These are phyloP conservation scores for Clarias magur DNA, from an alignment of 2,113 vertebrate species.

Conservation along the genomic window DNA sequence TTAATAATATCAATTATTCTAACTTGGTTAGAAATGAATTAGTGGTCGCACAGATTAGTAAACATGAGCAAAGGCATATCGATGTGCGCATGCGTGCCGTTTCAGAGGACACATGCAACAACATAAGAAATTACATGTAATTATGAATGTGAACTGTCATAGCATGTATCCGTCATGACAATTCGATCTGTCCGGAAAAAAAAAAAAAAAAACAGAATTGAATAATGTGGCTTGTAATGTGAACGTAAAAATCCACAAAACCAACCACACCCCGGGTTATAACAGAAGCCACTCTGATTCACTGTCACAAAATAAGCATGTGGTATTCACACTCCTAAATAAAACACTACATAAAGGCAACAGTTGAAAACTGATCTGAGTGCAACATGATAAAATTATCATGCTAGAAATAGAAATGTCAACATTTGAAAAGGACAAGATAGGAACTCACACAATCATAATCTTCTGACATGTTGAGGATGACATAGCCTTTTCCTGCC, in stretches of 20 bases:
- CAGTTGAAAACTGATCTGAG: not conserved
- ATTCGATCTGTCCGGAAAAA: too few relatives aligned
- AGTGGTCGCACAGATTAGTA: too few relatives aligned
- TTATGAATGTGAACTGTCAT: too few relatives aligned
- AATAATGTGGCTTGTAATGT: too few relatives aligned
- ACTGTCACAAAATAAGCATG: not conserved
- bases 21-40: too few relatives aligned
- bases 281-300: not conserved
- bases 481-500: conserved; percentile 83
- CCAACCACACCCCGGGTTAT: not conserved
- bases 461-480: conserved; percentile 92
- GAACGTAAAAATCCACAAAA: not conserved
- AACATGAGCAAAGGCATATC: too few relatives aligned
- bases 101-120: too few relatives aligned
- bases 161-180: too few relatives aligned
- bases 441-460: conserved; percentile 87
- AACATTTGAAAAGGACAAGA: not conserved
- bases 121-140: too few relatives aligned
- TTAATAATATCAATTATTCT: too few relatives aligned
- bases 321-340: not conserved
- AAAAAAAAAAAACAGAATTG: too few relatives aligned
- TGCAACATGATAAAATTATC: not conserved
- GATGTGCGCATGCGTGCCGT: too few relatives aligned
- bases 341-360: not conserved
- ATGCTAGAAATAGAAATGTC: not conserved